phyloP scores from a whole-genome alignment of 2,888 invertebrate species.

The Drosophila formosana region DNA sequence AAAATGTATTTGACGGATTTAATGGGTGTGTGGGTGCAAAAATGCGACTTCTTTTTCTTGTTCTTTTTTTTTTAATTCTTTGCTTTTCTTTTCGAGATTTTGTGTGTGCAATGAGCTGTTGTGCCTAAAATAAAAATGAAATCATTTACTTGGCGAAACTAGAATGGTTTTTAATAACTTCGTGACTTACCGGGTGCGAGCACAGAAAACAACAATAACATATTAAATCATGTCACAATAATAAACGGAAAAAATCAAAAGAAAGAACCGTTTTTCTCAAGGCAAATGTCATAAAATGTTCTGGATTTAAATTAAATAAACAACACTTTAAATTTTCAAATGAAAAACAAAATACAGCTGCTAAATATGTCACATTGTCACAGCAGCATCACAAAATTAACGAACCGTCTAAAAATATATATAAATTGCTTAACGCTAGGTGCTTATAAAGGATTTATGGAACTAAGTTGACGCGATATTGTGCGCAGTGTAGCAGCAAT shows the following conservation, averaged over 20 bases:
- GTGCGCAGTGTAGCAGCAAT: constrained; percentile 39
- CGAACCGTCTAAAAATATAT: constrained; percentile 16
- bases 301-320: constrained; percentile 69
- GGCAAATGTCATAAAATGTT: constrained; percentile 60
- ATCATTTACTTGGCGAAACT: constrained; percentile 74
- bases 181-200: constrained; percentile 73
- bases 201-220: constrained; percentile 51
- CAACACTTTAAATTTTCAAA: constrained; percentile 57
- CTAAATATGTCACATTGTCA: constrained; percentile 49
- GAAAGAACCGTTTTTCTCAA: constrained; percentile 25
- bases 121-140: constrained; percentile 82
- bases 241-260: constrained; percentile 46
- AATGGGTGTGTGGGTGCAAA: constrained; percentile 53
- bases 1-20: constrained; percentile 60
- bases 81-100: constrained; percentile 23
- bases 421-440: constrained; percentile 28
- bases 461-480: constrained; percentile 20
- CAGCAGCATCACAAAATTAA: constrained; percentile 29
- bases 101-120: constrained; percentile 61
- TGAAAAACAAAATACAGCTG: constrained; percentile 46
- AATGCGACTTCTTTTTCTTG: constrained; percentile 58
- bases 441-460: constrained; percentile 8
- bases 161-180: constrained; percentile 70
- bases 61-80: constrained; percentile 7
- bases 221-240: constrained; percentile 57